Evolutionary conservation across 2,888 invertebrate genomes (phyloP), one percentile per base, ranked within the genome.

Genomic region (Hypsopygia costalis): DNA sequence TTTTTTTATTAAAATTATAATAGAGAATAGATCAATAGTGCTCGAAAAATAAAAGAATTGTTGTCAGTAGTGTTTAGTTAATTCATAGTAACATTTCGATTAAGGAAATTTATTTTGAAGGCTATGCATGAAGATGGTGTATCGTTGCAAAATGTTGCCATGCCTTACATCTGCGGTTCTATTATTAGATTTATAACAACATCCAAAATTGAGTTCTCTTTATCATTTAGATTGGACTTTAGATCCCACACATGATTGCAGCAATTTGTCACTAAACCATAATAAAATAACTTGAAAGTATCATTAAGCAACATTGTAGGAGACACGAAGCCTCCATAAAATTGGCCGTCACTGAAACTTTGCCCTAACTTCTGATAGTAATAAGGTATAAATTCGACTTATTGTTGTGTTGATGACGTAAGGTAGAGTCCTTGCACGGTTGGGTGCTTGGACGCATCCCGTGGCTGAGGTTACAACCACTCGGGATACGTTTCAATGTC

Each of bases 381-480:
- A 52, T 61, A 63, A 62, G 61, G 75, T 50, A 42, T 43, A 58
- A 51, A 55, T 66, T 37, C 46, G 41, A 34, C 51, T 31, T 49
- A 47, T 41, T 53, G 11, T 46, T 50, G 58, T 58, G 66, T 47
- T 52, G 47, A 58, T 81, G 80, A 81, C 77, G 78, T 76, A 69
- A 76, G 51, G 53, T 47, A 22, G 58, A 75, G 88, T 75, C 88
- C 88, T 88, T 88, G 85, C 69, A 81, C 80, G 82, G 78, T 73
- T 66, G 62, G 83, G 62, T 81, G 83, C 74, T 52, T 58, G 66
- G 71, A 68, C 74, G 73, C 76, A 79, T 78, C 81, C 72, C 72
- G 76, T 61, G 79, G 74, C 69, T 88, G 75, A 63, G 74, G 77
- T 81, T 85, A 81, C 83, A 78, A 75, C 81, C 67, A 76, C 78